Base-by-base conservation (phyloP, 2,797 vertebrate species). In the Adelosebastes latens region DNA sequence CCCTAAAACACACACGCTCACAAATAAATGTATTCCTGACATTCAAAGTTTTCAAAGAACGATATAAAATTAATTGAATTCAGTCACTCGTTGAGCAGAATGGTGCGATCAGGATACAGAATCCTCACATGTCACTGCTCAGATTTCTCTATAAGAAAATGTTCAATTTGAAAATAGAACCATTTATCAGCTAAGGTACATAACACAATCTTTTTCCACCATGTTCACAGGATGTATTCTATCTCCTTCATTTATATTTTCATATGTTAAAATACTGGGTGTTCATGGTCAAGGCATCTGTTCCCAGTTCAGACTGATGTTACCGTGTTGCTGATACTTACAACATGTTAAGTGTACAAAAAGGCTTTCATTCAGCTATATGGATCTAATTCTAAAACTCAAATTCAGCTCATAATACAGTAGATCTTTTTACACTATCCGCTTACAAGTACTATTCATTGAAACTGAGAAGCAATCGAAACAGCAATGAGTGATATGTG, bases 381-480 rank as follows among this genome's bases (percentile, higher is more conserved):
- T 70, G 36, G 53, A 88, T 85, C 86, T 69, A 52, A 83, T 83
- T 86, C 77, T 59, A 56, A 79, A 87, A 80, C 22, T 80, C 16
- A 68, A 56, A 81, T 76, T 86, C 56, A 74, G 80, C 80, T 69
- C 75, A 90, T 75, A 83, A 85, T 81, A 80, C 36, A 18, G 4
- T 9, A 53, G 34, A 70, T 66, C 11, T 75, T 78, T 68, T 78
- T n/a, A 83, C 66, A 81, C 65, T 29, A 84, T 87, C 70, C 27
- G 4, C 55, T 82, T 78, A 69, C 14, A 80, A 72, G 39, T 16
- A 46, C 11, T 11, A 61, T 79, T 87, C 39, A 88, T 3, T 73
- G 58, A 86, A 55, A 83, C 31, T 36, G 78, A 93, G 84, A 88
- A 83, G 83, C 85, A 83, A 91, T 91, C 52, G 87, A 86, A 91